Conservation (phyloP, 2,888 invertebrate species). For the Nemurella pictetii region DNA sequence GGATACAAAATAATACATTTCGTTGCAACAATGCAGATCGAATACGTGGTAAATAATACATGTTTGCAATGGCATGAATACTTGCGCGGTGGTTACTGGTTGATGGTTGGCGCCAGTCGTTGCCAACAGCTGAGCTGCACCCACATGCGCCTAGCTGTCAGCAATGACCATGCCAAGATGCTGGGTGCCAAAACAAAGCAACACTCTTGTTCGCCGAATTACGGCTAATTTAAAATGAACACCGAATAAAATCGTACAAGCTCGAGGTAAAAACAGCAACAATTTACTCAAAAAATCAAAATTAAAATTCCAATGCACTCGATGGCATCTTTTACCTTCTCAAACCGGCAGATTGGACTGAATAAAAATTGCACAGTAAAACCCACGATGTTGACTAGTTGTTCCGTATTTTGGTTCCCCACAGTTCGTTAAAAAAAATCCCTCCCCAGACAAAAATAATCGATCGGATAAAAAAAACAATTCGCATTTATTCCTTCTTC, state of each 20-base stretch:
- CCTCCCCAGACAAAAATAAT: background rate
- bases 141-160: constrained; percentile 35
- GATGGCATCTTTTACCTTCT: background rate
- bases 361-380: constrained; percentile 28
- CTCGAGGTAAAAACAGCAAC: background rate
- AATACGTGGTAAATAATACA: background rate
- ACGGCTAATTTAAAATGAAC: too few species aligned
- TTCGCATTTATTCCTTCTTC: constrained; percentile 71
- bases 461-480: background rate
- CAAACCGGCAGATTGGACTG: background rate
- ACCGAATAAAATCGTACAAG: background rate
- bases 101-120: background rate
- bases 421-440: background rate
- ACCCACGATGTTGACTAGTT: constrained; percentile 28
- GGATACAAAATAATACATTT: constrained; percentile 6
- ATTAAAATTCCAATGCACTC: background rate
- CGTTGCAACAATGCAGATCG: background rate
- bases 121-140: constrained; percentile 31
- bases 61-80: background rate
- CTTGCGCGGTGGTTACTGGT: background rate
- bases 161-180: background rate
- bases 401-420: constrained; percentile 33
- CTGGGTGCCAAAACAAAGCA: background rate
- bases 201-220: too few species aligned
- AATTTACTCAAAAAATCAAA: constrained; percentile 3